Base-by-base conservation (phyloP, 2,797 vertebrate genomes). In the Chiroxiphia lanceolata region DNA sequence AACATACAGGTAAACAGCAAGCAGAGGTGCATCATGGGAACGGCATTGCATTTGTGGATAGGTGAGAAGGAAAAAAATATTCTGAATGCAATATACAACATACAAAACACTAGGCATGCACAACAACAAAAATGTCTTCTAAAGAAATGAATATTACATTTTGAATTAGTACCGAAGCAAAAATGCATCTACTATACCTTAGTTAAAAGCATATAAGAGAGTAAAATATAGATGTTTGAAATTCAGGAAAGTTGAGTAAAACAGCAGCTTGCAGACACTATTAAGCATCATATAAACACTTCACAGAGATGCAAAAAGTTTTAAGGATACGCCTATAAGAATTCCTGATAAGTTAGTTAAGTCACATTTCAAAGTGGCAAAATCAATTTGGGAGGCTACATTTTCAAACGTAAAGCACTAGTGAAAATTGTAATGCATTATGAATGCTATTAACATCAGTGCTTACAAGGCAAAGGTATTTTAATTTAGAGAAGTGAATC, bases 1-100 rank as follows among this genome's bases (percentile, higher is more conserved):
- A 99, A 99, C 99, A 99, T 99, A 99, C 99, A 99, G 99, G 99
- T 99, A 99, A 98, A 99, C 99, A 99, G 99, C 99, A 99, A 99
- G 99, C 99, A 99, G 99, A 99, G 99, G 99, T 99, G 99, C 99
- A 97, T 99, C 99, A 99, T 99, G 99, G 99, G 98, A 99, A 99
- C 99, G 99, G 99, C 99, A 98, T 99, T 99, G 99, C 99, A 99
- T 99, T 96, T 99, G 99, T 99, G 99, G 99, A 98, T 99, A 99
- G 99, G 99, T 99, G 99, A 99, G 99, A 99, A 98, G 98, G 99
- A 98, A 98, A 98, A 99, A 99, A 99, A 99, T 98, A 99, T 99
- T 98, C 99, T 99, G 99, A 99, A 99, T 99, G 99, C 98, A 99
- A 98, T 99, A 98, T 99, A 99, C 98, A 98, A 99, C 99, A 99